Evolutionary conservation across 2,113 vertebrate genomes (phyloP).

Genomic region (Illadopsis cleaveri): DNA sequence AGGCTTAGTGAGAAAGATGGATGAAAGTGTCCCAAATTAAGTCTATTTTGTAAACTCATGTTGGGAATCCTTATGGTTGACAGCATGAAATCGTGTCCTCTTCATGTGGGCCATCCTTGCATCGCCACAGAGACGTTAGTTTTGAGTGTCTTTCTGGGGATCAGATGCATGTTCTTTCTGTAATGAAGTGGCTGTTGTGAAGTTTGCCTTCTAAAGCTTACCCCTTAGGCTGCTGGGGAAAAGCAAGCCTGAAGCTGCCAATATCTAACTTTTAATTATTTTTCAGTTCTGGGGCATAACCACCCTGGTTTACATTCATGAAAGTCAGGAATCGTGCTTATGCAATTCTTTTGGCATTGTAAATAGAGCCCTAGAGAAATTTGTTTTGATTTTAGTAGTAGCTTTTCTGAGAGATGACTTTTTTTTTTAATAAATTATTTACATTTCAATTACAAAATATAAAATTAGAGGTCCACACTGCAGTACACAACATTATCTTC

Average conservation of each 20-base stretch:
- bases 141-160: neutral
- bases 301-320: slow-evolving; percentile 41
- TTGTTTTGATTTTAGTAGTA: slow-evolving; percentile 25
- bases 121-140: neutral
- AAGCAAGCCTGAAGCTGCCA: slow-evolving; percentile 59
- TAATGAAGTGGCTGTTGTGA: slow-evolving; percentile 53
- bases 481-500: neutral
- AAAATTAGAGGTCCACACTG: neutral
- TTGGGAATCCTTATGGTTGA: neutral
- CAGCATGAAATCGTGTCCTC: neutral
- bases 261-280: slow-evolving; percentile 61
- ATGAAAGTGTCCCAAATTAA: neutral
- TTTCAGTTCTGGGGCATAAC: slow-evolving; percentile 53
- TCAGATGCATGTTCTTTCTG: neutral
- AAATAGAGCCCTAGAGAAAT: slow-evolving; percentile 22
- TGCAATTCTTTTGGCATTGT: slow-evolving; percentile 27
- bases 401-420: neutral
- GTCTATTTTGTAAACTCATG: neutral
- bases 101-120: neutral
- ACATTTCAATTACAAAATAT: neutral
- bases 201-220: slow-evolving; percentile 34
- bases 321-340: neutral
- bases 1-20: neutral
- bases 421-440: neutral
- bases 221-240: slow-evolving; percentile 29